Percentiles rank a stretch among this genome's conserved stretches.
phyloP scores from a whole-genome alignment of 2,888 invertebrate species.

The Molanna angustata region DNA sequence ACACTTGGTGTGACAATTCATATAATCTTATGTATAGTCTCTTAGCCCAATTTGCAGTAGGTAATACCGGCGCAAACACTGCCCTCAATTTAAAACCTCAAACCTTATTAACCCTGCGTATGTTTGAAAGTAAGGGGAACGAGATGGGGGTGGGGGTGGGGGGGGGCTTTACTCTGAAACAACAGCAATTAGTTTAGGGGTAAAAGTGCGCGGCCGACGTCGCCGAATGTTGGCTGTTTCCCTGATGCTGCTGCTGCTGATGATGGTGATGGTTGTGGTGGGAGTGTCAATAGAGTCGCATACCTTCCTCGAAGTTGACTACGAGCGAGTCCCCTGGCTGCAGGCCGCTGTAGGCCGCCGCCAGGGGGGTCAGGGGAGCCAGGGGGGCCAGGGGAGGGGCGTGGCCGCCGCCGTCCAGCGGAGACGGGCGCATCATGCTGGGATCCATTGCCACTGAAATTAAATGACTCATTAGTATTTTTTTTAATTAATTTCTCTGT shows the following conservation, averaged over 20 bases:
- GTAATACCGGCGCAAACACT: too few relatives aligned
- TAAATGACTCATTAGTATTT: too few relatives aligned
- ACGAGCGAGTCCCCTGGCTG: conserved; percentile 67
- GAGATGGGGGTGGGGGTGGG: neutral
- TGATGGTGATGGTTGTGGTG: too few relatives aligned
- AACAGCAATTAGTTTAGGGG: neutral
- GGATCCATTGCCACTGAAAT: conserved; percentile 24
- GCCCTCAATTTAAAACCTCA: too few relatives aligned
- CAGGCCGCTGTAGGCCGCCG: conserved; percentile 51
- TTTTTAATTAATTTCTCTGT: too few relatives aligned
- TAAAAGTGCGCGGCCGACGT: conserved; percentile 29
- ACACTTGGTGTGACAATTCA: too few relatives aligned
- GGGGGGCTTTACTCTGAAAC: neutral
- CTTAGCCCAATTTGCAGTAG: too few relatives aligned
- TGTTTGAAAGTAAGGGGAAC: too few relatives aligned
- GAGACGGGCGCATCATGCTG: conserved; percentile 13
- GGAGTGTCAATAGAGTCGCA: conserved; percentile 64
- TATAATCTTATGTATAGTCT: too few relatives aligned
- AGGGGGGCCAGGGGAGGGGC: conserved; percentile 36
- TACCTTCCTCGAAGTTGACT: conserved; percentile 80
- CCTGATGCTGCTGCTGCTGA: neutral
- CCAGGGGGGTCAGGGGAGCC: conserved; percentile 51
- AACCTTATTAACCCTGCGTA: too few relatives aligned
- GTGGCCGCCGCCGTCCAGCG: conserved; percentile 7
- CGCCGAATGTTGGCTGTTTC: conserved; percentile 35